Conservation (phyloP, 53 echinoderm and acorn worm species). For the Paracentrotus lividus region DNA sequence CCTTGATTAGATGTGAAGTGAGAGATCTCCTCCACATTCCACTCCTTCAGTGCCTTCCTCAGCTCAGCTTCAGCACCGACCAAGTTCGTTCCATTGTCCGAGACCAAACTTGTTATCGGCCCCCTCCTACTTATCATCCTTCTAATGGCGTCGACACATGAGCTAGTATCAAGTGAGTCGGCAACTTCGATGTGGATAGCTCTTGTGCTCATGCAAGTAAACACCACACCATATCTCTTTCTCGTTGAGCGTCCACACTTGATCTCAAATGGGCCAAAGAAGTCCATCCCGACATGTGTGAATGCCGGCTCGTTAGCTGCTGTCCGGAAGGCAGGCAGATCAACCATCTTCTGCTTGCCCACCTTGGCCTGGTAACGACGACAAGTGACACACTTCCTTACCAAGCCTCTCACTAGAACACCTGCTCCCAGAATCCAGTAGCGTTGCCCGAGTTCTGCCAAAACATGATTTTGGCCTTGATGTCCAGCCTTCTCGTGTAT, state of each 20-base stretch:
- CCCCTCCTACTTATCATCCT: conserved; percentile 29
- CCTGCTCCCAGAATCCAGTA: conserved; percentile 72
- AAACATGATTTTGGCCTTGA: conserved; percentile 62
- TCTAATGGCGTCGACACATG: conserved; percentile 65
- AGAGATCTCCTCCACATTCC: conserved; percentile 52
- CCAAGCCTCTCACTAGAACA: conserved; percentile 17
- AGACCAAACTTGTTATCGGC: conserved; percentile 10
- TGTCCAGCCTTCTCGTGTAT: conserved; percentile 70
- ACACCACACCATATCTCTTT: conserved; percentile 72
- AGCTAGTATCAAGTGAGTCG: conserved; percentile 71
- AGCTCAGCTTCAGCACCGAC: conserved; percentile 27
- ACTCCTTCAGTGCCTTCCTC: conserved; percentile 66
- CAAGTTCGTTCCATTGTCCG: conserved; percentile 32
- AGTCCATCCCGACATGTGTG: too few species aligned
- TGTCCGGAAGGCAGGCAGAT: conserved; percentile 69
- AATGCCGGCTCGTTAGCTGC: too few species aligned
- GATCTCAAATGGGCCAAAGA: conserved; percentile 67
- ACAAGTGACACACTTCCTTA: conserved; percentile 75
- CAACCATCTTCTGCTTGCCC: too few species aligned
- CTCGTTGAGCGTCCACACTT: conserved; percentile 38
- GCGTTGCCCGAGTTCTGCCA: conserved; percentile 58
- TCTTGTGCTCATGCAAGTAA: conserved; percentile 72
- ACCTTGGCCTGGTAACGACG: too few species aligned
- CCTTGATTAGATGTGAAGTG: conserved; percentile 65
- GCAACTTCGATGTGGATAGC: conserved; percentile 77